A percentile compares a stretch with the other conserved stretches of the same genome.
Conservation (phyloP, 2,888 invertebrate genomes). For the Linnaemya vulpina region DNA sequence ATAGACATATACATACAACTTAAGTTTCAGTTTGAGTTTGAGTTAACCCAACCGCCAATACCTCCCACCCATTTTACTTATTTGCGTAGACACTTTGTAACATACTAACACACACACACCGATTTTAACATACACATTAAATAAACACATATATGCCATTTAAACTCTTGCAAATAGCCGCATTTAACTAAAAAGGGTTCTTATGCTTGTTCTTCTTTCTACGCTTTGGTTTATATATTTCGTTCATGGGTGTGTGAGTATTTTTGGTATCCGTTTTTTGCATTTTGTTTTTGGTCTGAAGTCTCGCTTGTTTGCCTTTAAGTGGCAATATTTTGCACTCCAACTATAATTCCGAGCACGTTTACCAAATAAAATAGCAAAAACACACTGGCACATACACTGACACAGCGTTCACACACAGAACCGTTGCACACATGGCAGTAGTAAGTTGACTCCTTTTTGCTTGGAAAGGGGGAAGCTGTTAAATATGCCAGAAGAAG, state of each 20-base stretch:
- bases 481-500: too few relatives aligned
- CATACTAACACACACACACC: background rate
- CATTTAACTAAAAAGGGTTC: slow-evolving; percentile 67
- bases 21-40: background rate
- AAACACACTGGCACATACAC: background rate
- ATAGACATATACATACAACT: too few relatives aligned
- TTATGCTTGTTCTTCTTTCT: slow-evolving; percentile 23
- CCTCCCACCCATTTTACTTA: slow-evolving; percentile 7
- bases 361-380: slow-evolving; percentile 63
- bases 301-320: slow-evolving; percentile 63
- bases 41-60: slow-evolving; percentile 10
- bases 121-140: slow-evolving; percentile 56
- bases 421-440: background rate
- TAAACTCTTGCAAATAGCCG: slow-evolving; percentile 59
- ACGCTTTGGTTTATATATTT: background rate
- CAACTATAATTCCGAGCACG: slow-evolving; percentile 68
- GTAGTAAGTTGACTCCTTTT: background rate
- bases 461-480: too few relatives aligned
- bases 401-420: background rate
- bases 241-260: background rate
- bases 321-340: slow-evolving; percentile 70
- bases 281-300: slow-evolving; percentile 25
- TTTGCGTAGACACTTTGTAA: background rate
- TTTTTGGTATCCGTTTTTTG: slow-evolving; percentile 1
- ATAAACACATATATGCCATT: slow-evolving; percentile 65